These are phyloP conservation scores for Choloepus hoffmanni DNA, from an alignment of 2,113 vertebrate species.

Conservation along the genomic window DNA sequence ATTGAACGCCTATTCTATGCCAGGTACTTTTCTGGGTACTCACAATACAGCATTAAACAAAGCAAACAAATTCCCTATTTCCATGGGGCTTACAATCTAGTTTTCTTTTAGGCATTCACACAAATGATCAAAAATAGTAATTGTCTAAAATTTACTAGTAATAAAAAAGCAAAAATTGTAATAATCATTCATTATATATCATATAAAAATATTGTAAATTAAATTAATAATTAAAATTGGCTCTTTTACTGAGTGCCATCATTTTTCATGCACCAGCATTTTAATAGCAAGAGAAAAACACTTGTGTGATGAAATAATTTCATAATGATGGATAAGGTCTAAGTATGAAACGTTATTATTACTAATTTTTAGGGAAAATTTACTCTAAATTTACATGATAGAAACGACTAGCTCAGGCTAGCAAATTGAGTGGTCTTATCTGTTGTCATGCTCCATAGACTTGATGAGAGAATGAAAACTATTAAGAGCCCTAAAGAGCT, in stretches of 20 bases:
- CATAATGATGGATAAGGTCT: neutral
- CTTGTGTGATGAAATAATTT: slow-evolving; percentile 10
- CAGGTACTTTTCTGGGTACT: neutral
- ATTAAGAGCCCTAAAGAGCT: neutral
- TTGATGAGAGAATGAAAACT: neutral
- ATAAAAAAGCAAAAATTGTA: neutral
- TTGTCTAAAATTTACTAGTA: neutral
- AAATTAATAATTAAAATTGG: neutral
- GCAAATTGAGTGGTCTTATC: neutral
- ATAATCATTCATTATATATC: neutral
- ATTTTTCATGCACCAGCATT: slow-evolving; percentile 32
- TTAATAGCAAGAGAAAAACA: neutral
- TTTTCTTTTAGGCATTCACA: slow-evolving; percentile 8
- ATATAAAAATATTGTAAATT: neutral
- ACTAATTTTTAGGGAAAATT: slow-evolving; percentile 1
- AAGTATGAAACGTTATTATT: neutral
- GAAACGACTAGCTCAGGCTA: neutral
- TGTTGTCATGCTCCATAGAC: neutral
- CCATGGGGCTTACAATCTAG: neutral
- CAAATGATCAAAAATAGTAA: neutral
- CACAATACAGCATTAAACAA: neutral
- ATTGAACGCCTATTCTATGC: neutral
- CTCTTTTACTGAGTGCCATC: neutral
- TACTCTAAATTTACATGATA: neutral
- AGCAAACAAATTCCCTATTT: neutral